A percentile compares a stretch with the other conserved stretches of the same genome.
These are phyloP conservation scores for Pleuronectes platessa DNA, from an alignment of 2,113 vertebrate species.

Conservation along the genomic window DNA sequence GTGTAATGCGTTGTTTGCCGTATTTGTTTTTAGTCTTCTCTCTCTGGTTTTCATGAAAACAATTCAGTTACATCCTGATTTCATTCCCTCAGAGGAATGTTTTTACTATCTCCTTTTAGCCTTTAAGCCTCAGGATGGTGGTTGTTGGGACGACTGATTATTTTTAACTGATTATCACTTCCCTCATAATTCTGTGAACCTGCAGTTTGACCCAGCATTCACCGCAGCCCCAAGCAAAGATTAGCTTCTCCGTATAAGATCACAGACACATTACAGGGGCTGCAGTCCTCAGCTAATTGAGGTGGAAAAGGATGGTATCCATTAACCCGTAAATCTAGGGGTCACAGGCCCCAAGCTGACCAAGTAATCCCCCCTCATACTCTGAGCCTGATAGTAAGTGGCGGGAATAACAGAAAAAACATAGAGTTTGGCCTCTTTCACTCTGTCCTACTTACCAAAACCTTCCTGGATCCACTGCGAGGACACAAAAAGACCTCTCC, in stretches of 20 bases:
- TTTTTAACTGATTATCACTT: constrained; percentile 60
- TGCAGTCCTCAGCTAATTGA: constrained; percentile 42
- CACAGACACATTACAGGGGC: constrained; percentile 24
- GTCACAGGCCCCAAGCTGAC: constrained; percentile 64
- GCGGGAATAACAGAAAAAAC: constrained; percentile 58
- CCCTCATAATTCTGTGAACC: constrained; percentile 44
- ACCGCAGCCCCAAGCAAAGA: constrained; percentile 51
- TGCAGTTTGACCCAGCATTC: constrained; percentile 51
- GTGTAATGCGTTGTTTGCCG: constrained; percentile 8
- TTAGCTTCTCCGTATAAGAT: constrained; percentile 44
- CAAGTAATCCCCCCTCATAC: constrained; percentile 35
- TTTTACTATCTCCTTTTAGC: constrained; percentile 36
- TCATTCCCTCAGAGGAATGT: constrained; percentile 12
- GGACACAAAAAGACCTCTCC: constrained; percentile 40
- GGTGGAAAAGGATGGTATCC: constrained; percentile 64
- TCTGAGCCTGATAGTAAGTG: constrained; percentile 31
- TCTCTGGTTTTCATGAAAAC: constrained; percentile 49
- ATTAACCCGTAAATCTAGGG: constrained; percentile 63
- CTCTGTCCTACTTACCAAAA: constrained; percentile 59
- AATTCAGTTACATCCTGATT: constrained; percentile 34
- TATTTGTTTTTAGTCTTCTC: constrained; percentile 38
- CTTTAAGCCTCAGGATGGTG: neutral
- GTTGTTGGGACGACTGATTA: constrained; percentile 33
- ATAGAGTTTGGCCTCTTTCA: constrained; percentile 45
- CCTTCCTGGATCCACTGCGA: constrained; percentile 27